phyloP scores from a whole-genome alignment of 2,888 invertebrate species.

The Lagria hirta region DNA sequence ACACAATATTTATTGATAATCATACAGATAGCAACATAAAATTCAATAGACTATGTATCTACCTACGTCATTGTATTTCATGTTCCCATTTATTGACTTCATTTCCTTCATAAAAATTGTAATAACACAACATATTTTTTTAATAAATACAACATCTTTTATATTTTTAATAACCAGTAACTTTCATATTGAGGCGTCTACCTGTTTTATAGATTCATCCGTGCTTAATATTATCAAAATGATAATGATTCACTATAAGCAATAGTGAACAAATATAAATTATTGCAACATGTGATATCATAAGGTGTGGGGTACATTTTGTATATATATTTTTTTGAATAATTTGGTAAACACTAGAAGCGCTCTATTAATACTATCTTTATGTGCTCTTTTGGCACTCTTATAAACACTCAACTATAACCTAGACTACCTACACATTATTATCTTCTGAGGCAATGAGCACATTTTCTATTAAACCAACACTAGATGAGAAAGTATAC shows the following conservation, averaged over 20 bases:
- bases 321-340: conserved; percentile 12
- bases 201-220: neutral
- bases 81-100: conserved; percentile 25
- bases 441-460: too few relatives aligned
- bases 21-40: conserved; percentile 21
- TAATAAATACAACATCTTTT: neutral
- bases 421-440: too few relatives aligned
- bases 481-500: too few relatives aligned
- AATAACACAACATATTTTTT: too few relatives aligned
- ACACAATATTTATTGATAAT: conserved; percentile 26
- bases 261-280: conserved; percentile 12
- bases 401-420: conserved; percentile 18
- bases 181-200: neutral
- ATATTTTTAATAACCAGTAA: neutral
- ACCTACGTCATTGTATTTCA: conserved; percentile 15
- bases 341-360: conserved; percentile 21
- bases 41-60: conserved; percentile 10
- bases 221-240: neutral
- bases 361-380: conserved; percentile 17
- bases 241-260: too few relatives aligned
- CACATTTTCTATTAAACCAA: too few relatives aligned
- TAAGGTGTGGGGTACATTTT: conserved; percentile 8
- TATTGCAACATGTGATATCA: conserved; percentile 20
- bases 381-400: conserved; percentile 26
- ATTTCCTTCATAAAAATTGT: conserved; percentile 5